Evolutionary conservation across 2,888 invertebrate species (phyloP), one percentile per base, ranked within the genome.

Genomic region (Drosophila robusta): DNA sequence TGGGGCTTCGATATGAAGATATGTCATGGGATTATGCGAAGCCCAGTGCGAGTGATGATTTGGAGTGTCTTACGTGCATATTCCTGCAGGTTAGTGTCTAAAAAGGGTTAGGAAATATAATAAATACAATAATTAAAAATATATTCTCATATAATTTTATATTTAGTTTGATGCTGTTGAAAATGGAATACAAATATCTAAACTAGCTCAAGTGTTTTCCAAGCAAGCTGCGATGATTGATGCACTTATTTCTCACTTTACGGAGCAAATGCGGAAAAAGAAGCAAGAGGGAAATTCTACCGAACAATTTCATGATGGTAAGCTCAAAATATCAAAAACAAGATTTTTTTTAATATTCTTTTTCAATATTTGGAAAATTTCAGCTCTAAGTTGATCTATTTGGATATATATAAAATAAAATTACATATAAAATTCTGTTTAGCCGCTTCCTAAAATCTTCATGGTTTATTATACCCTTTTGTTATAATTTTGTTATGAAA

Each of bases 21-120:
- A 93, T 98, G 75, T 97, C 97, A 14, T 98, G 98, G 98, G 98
- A 98, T 91, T 96, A 96, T 91, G 97, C 97, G 0, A 95, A 97
- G 87, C 96, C 96, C 0, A 96, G 96, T 88, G 96, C 96, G 88
- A 93, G 93, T 89, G 95, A 95, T 86, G 96, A 97, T 90, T 94
- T 95, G 16, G 96, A 98, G 91, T 97, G 97, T 89, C 93, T 98
- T 78, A 98, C 98, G 8, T 98, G 98, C 91, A 94, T 99, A 71
- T 98, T 98, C 92, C 93, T 99, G 16, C 98, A 98, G 93, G 92
- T 92, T 69, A 72, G 76, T 76, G 7, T 24, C 66, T 22, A 0
- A 14, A n/a, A 9, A 32, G 7, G 9, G 14, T 16, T 14, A 12
- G 29, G 26, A 22, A 24, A 32, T 12, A 42, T 7, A 7, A 16